phyloP scores from a whole-genome alignment of 2,113 vertebrate genomes.

The Struthio camelus region DNA sequence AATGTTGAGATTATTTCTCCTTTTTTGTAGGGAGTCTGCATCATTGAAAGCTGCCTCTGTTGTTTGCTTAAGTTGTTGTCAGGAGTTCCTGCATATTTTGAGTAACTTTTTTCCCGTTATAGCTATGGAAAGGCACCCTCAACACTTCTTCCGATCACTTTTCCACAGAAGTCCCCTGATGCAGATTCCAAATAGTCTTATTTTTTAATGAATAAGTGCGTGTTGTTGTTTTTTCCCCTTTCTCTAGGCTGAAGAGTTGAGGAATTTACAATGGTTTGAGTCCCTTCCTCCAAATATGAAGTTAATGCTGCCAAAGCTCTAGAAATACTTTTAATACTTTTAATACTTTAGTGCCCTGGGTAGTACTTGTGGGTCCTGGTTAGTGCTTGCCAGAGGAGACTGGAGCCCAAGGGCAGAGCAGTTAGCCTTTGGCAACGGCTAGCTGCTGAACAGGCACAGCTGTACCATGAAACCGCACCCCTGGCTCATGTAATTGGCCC shows the following conservation, averaged over 20 bases:
- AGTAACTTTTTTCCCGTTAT: not conserved
- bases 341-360: not conserved
- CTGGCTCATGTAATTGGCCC: not conserved
- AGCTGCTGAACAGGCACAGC: not conserved
- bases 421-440: not conserved
- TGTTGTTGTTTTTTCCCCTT: not conserved
- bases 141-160: not conserved
- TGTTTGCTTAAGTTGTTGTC: not conserved
- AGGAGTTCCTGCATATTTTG: not conserved
- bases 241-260: not conserved
- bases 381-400: not conserved
- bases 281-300: not conserved
- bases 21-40: not conserved
- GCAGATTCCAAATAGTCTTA: not conserved
- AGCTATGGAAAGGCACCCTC: not conserved
- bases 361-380: accelerated
- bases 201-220: slow-evolving; percentile 23
- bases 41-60: not conserved
- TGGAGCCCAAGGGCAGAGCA: not conserved
- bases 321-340: slow-evolving; percentile 3
- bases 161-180: not conserved
- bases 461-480: not conserved
- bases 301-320: not conserved
- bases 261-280: slow-evolving; percentile 5
- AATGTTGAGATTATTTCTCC: not conserved